Percentiles rank a stretch among this genome's conserved stretches.
Conservation (phyloP, 2,888 invertebrate genomes). For the Meloe dianella region DNA sequence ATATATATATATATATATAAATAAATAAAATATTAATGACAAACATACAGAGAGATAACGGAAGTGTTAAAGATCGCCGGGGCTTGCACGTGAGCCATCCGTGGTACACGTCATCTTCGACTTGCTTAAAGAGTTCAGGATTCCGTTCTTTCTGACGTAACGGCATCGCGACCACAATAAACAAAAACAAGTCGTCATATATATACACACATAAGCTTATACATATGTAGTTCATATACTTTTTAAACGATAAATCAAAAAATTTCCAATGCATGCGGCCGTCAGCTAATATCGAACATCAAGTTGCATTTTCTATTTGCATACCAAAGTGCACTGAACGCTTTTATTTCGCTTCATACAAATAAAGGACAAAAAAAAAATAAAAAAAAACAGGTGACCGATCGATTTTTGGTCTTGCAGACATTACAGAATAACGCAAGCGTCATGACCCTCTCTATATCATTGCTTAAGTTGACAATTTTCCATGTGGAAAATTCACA, state of each 20-base stretch:
- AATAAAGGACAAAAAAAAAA: too few species aligned
- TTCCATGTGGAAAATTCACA: neutral
- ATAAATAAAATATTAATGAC: slow-evolving; percentile 21
- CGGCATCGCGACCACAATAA: slow-evolving; percentile 22
- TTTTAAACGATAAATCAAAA: neutral
- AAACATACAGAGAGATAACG: slow-evolving; percentile 36
- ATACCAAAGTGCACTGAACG: slow-evolving; percentile 42
- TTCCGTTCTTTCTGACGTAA: slow-evolving; percentile 32
- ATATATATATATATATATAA: too few species aligned
- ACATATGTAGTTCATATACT: neutral
- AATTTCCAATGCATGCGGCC: neutral
- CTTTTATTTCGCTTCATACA: slow-evolving; percentile 11
- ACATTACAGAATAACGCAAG: slow-evolving; percentile 28
- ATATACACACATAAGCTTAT: neutral
- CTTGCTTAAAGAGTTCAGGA: slow-evolving; percentile 21
- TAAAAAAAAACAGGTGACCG: slow-evolving; percentile 22
- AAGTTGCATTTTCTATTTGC: slow-evolving; percentile 32
- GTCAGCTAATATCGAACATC: neutral
- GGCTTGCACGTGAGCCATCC: slow-evolving; percentile 39
- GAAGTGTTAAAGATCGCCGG: slow-evolving; percentile 43
- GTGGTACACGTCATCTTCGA: slow-evolving; percentile 38
- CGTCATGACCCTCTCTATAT: slow-evolving; percentile 28
- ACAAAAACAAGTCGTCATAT: slow-evolving; percentile 8
- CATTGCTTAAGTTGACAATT: neutral
- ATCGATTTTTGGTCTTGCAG: slow-evolving; percentile 29